A percentile compares a stretch with the other conserved stretches of the same genome.
Conservation (phyloP, 2,113 vertebrate species). For the Spea multiplicata region DNA sequence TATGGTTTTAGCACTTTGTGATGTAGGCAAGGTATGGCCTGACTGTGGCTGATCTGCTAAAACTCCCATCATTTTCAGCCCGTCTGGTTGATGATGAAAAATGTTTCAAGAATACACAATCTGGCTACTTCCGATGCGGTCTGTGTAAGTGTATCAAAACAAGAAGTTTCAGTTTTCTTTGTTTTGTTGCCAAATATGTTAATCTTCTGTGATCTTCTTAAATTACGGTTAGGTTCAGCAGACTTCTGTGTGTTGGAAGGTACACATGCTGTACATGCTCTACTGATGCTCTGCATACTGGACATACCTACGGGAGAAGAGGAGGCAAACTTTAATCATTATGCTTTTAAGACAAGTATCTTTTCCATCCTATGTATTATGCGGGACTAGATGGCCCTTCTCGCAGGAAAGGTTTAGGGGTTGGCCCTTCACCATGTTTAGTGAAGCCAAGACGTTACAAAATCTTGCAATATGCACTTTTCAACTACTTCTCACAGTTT, state of each 20-base stretch:
- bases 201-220: slow-evolving; percentile 50
- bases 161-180: background rate
- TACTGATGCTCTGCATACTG: slow-evolving; percentile 87
- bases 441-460: too few species aligned
- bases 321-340: slow-evolving; percentile 21
- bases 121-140: slow-evolving; percentile 19
- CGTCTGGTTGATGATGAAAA: too few species aligned
- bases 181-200: slow-evolving; percentile 18
- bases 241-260: slow-evolving; percentile 92
- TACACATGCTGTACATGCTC: slow-evolving; percentile 94
- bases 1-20: slow-evolving; percentile 53
- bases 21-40: slow-evolving; percentile 47
- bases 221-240: slow-evolving; percentile 84
- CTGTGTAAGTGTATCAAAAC: slow-evolving; percentile 49
- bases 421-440: too few species aligned
- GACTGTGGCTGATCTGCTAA: too few species aligned
- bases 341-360: too few species aligned
- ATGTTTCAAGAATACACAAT: too few species aligned
- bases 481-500: background rate
- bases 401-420: too few species aligned
- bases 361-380: too few species aligned
- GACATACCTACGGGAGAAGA: slow-evolving; percentile 75
- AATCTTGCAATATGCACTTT: too few species aligned
- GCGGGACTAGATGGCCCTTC: too few species aligned
- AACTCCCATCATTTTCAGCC: too few species aligned